These are phyloP conservation scores for Lepidocolaptes lacrymiger DNA, from an alignment of 2,797 vertebrate species.

Conservation along the genomic window DNA sequence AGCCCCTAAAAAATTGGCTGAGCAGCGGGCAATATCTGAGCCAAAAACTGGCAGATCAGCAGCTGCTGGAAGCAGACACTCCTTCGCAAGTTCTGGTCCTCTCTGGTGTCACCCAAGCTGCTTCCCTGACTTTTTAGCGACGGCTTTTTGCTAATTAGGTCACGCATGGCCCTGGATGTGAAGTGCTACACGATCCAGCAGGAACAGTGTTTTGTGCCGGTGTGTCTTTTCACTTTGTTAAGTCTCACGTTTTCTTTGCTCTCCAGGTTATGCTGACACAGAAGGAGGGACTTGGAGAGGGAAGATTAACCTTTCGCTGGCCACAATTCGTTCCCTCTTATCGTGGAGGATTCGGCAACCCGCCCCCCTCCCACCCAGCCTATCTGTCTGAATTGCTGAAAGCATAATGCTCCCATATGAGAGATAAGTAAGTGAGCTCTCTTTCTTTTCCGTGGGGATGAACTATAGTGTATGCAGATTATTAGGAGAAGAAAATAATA, in stretches of 20 bases:
- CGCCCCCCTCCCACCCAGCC: constrained; percentile 17
- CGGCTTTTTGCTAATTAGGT: constrained; percentile 42
- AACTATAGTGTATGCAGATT: constrained; percentile 78
- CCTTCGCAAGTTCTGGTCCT: constrained; percentile 43
- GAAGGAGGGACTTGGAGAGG: constrained; percentile 26
- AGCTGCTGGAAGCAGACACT: constrained; percentile 48
- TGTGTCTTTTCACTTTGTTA: background rate
- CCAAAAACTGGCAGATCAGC: constrained; percentile 18
- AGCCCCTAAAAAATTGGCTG: constrained; percentile 5
- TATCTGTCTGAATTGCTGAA: constrained; percentile 65
- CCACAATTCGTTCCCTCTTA: constrained; percentile 48
- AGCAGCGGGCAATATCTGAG: background rate
- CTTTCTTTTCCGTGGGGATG: constrained; percentile 67
- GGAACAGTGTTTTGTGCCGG: background rate
- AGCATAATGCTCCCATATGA: constrained; percentile 65
- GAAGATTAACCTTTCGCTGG: constrained; percentile 56
- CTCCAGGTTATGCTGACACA: constrained; percentile 14
- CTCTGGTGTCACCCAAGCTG: background rate
- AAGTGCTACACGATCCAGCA: background rate
- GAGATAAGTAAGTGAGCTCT: constrained; percentile 70
- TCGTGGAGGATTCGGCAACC: constrained; percentile 5
- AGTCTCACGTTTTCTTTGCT: constrained; percentile 2
- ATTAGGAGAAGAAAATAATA: constrained; percentile 74
- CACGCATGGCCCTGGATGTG: background rate
- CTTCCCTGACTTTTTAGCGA: background rate